Conservation (phyloP, 30 jellyfish, hydroid and myxozoan species). For the Phacellophora camtschatica region DNA sequence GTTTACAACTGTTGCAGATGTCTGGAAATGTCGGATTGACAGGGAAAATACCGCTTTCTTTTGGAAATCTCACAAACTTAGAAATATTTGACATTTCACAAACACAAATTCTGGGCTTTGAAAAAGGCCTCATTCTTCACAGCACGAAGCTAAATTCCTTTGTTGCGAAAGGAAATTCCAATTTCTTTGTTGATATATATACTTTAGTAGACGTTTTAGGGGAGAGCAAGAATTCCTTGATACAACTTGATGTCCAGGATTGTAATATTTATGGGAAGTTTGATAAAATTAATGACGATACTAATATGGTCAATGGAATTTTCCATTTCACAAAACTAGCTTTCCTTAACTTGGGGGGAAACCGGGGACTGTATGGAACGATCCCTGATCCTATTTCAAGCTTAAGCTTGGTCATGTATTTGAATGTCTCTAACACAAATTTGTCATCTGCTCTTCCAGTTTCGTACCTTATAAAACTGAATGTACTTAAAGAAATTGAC, state of each 20-base stretch:
- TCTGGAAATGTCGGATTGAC: conserved; percentile 23
- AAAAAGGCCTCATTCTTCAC: conserved; percentile 26
- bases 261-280: conserved; percentile 50
- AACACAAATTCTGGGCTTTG: conserved; percentile 53
- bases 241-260: conserved; percentile 37
- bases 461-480: conserved; percentile 15
- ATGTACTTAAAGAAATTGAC: conserved; percentile 33
- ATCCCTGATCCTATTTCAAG: conserved; percentile 61
- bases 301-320: conserved; percentile 26
- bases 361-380: conserved; percentile 35
- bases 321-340: conserved; percentile 37
- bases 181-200: conserved; percentile 8
- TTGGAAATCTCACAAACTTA: conserved; percentile 17
- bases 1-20: conserved; percentile 15
- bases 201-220: conserved; percentile 8
- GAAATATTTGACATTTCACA: conserved; percentile 45
- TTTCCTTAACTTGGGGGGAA: conserved; percentile 46
- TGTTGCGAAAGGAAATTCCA: conserved; percentile 30
- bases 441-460: conserved; percentile 38
- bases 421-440: conserved; percentile 34
- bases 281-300: conserved; percentile 23
- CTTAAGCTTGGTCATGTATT: conserved; percentile 1
- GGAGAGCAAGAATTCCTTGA: conserved; percentile 25
- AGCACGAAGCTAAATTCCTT: conserved; percentile 21
- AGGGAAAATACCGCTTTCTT: conserved; percentile 52